Base-by-base conservation (phyloP, 2,797 vertebrate genomes). In the Gymnopithys bicolor region DNA sequence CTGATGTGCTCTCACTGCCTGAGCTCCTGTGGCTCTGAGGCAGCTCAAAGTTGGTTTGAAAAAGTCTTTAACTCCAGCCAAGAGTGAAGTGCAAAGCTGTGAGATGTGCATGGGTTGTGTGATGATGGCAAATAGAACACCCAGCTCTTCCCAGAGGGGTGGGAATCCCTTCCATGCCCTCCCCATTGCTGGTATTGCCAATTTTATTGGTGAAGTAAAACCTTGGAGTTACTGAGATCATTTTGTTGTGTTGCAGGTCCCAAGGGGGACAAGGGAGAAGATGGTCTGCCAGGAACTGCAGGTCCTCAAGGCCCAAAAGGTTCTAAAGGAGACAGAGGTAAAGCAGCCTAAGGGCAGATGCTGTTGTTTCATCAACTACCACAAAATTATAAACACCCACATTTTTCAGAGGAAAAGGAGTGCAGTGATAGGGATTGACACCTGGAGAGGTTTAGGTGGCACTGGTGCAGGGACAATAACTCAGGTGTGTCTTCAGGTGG, bases 261-360 rank as follows among this genome's bases (percentile, higher is more conserved):
- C 66, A 98, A 97, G 75, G 99, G 99, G 89, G 98, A 98, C 24
- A 97, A 96, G 69, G 99, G 99, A 46, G 97, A 98, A 28, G 84
- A 94, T 49, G 99, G 99, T 69, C 93, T 96, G 93, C 97, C 97
- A 5, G 99, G 99, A 97, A 52, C 87, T 22, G 73, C 83, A 43
- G 98, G 97, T 33, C 95, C 92, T 24, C 96, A 92, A 82, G 98
- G 98, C 32, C 73, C 91, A 35, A 97, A 97, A 96, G 98, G 98
- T 58, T 97, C 97, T 68, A 98, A 98, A 98, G 98, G 98, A 96
- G 98, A 98, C 63, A 98, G 97, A 89, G 98, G 98, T 98, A 96
- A 89, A 93, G 16, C 39, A 76, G 28, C 35, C 4, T 35, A 19
- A 69, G 77, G 75, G 22, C 19, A 63, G 74, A 28, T 60, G 21